Evolutionary conservation across 2,888 invertebrate genomes (phyloP).

Genomic region (Agrotis puta): DNA sequence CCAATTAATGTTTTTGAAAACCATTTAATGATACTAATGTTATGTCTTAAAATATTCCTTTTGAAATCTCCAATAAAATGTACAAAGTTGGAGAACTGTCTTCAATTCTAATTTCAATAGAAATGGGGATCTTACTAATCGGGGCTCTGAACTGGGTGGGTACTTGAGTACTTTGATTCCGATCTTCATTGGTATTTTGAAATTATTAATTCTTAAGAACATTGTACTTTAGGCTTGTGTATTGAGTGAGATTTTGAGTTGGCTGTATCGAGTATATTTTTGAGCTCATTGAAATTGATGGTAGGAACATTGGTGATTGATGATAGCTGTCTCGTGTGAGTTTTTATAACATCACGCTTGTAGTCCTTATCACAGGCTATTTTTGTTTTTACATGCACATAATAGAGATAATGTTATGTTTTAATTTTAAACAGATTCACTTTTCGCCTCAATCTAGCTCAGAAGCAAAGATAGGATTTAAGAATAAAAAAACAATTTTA

Average conservation of each 20-base stretch:
- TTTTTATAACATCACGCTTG: not conserved
- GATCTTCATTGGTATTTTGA: slow-evolving; percentile 57
- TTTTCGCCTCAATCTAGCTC: no score
- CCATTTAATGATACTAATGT: not conserved
- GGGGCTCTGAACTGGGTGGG: slow-evolving; percentile 43
- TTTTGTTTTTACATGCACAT: no score
- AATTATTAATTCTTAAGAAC: slow-evolving; percentile 60
- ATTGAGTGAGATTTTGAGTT: not conserved
- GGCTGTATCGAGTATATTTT: slow-evolving; percentile 3
- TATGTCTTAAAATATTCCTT: not conserved
- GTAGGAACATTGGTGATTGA: not conserved
- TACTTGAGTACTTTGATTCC: slow-evolving; percentile 65
- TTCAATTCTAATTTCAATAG: slow-evolving; percentile 66
- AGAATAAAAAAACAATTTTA: no score
- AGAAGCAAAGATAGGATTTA: no score
- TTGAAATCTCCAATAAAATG: slow-evolving; percentile 36
- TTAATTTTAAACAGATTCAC: no score
- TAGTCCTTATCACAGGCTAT: not conserved
- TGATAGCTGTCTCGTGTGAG: not conserved
- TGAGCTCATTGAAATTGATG: slow-evolving; percentile 10
- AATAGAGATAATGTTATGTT: no score
- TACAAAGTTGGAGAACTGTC: slow-evolving; percentile 46
- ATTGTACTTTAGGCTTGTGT: slow-evolving; percentile 30
- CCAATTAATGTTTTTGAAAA: not conserved
- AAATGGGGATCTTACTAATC: slow-evolving; percentile 67